phyloP scores from a whole-genome alignment of 2,113 vertebrate genomes.

The Naja naja region DNA sequence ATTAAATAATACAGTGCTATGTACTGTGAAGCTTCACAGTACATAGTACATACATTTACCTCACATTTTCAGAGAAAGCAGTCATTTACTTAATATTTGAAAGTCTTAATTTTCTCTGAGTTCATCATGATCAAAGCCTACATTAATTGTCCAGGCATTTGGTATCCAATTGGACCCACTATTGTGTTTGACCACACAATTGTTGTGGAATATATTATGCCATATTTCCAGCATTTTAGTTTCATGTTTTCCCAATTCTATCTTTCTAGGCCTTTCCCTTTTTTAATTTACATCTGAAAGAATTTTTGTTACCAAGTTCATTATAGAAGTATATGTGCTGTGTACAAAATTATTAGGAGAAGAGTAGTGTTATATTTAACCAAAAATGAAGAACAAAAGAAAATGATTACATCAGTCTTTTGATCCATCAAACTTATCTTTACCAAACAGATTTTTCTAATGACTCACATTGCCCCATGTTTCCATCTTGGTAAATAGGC shows the following conservation, averaged over 20 bases:
- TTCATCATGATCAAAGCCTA: neutral
- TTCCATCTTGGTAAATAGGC: neutral
- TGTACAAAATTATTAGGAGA: neutral
- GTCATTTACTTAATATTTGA: neutral
- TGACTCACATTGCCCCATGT: neutral
- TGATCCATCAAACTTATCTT: neutral
- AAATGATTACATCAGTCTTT: neutral
- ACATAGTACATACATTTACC: constrained; percentile 3
- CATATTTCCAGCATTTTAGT: neutral
- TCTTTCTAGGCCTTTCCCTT: neutral
- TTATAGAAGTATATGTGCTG: neutral
- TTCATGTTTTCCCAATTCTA: neutral
- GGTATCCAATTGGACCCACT: neutral
- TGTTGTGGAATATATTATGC: neutral
- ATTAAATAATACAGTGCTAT: too few relatives aligned
- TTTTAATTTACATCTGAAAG: neutral
- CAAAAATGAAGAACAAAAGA: neutral
- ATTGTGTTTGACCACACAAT: neutral
- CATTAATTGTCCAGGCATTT: neutral
- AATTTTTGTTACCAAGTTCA: neutral
- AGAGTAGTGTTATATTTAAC: neutral
- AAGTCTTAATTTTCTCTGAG: neutral
- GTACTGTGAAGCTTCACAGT: neutral
- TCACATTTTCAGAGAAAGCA: neutral
- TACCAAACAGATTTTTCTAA: neutral